Conservation (phyloP, 1,140 invertebrate species). For the Drosophila ironensis region DNA sequence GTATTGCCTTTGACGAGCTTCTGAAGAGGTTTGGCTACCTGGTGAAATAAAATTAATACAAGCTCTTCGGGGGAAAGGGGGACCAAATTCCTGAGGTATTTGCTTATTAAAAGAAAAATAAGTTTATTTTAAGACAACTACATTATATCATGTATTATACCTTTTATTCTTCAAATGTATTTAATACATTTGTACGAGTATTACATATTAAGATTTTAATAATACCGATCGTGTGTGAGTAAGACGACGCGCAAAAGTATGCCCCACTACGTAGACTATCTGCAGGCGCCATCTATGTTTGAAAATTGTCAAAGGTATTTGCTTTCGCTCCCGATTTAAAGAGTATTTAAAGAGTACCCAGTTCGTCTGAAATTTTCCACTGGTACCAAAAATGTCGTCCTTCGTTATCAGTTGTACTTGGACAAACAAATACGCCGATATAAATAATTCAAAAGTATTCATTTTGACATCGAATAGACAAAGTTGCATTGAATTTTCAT, state of each 20-base stretch:
- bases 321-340: no score
- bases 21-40: constrained; percentile 8
- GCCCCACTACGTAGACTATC: no score
- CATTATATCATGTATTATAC: no score
- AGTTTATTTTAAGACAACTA: no score
- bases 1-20: constrained; percentile 28
- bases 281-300: neutral
- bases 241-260: constrained; percentile 7
- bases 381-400: neutral
- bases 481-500: constrained; percentile 63
- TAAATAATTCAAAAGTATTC: constrained; percentile 80
- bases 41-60: neutral
- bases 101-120: no score
- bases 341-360: neutral
- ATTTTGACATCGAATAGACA: constrained; percentile 80
- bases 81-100: neutral
- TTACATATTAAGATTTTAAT: neutral
- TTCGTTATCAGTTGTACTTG: constrained; percentile 57
- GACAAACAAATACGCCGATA: constrained; percentile 67
- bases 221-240: neutral
- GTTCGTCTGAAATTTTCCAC: neutral
- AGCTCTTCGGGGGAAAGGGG: neutral
- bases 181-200: no score
- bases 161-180: no score
- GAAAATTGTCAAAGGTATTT: no score